Evolutionary conservation across 2,113 vertebrate species (phyloP).

Genomic region (Platysteira castanea): DNA sequence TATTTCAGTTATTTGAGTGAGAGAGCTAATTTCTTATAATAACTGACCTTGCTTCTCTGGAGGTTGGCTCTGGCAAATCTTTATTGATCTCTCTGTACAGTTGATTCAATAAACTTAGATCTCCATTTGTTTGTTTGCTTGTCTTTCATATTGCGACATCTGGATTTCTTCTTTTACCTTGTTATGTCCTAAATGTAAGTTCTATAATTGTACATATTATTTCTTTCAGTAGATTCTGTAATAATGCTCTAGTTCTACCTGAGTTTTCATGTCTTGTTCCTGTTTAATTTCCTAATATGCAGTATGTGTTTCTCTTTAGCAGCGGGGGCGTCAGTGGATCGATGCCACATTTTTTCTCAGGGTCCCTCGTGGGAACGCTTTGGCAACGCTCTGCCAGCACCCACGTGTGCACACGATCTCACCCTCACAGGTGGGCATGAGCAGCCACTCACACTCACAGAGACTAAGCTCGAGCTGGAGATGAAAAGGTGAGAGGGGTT

Average conservation of each 20-base stretch:
- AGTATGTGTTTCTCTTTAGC: neutral
- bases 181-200: neutral
- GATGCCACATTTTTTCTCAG: too few relatives aligned
- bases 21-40: neutral
- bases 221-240: neutral
- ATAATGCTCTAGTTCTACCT: neutral
- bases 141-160: neutral
- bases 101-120: constrained; percentile 10
- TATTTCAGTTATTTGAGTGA: neutral
- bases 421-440: too few relatives aligned
- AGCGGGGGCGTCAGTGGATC: too few relatives aligned
- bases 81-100: neutral
- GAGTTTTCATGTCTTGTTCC: neutral
- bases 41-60: neutral
- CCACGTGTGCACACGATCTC: too few relatives aligned
- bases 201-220: neutral
- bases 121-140: neutral
- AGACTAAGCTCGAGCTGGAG: too few relatives aligned
- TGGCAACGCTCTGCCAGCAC: too few relatives aligned
- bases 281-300: neutral
- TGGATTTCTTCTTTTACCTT: neutral
- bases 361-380: too few relatives aligned
- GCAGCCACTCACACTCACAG: too few relatives aligned
- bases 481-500: too few relatives aligned
- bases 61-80: neutral